These are phyloP conservation scores for Hephaestus fuliginosus DNA, from an alignment of 2,797 vertebrate species.

Conservation along the genomic window DNA sequence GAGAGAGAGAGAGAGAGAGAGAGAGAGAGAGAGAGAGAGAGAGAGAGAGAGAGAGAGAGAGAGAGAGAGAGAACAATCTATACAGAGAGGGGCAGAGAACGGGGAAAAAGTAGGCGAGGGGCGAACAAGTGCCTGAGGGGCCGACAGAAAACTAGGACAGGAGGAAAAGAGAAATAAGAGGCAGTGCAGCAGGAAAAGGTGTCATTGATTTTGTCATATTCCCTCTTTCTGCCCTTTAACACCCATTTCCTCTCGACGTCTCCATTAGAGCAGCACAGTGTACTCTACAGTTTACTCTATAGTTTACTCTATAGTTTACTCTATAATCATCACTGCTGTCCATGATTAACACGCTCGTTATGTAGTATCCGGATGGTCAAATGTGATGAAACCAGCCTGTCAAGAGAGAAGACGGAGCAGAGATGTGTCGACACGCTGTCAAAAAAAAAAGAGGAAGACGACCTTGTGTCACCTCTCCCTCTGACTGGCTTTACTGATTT, in stretches of 20 bases:
- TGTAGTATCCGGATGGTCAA: background rate
- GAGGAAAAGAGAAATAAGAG: constrained; percentile 42
- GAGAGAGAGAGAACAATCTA: constrained; percentile 51
- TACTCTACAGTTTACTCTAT: constrained; percentile 3
- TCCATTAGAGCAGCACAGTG: constrained; percentile 44
- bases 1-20: constrained; percentile 12
- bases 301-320: constrained; percentile 1
- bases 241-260: constrained; percentile 34
- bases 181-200: constrained; percentile 58
- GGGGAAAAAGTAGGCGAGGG: constrained; percentile 63
- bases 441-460: background rate
- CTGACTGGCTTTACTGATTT: background rate
- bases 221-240: constrained; percentile 42
- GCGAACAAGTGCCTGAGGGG: constrained; percentile 49
- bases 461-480: background rate
- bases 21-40: too few species aligned
- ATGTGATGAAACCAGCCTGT: constrained; percentile 4
- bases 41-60: constrained; percentile 29
- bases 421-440: background rate
- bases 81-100: constrained; percentile 32
- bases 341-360: constrained; percentile 2
- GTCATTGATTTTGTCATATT: constrained; percentile 66
- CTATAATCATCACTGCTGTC: background rate
- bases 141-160: constrained; percentile 69
- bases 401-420: background rate